Conservation (phyloP, 2,113 vertebrate genomes). For the Cyprinodon brontotheroides region DNA sequence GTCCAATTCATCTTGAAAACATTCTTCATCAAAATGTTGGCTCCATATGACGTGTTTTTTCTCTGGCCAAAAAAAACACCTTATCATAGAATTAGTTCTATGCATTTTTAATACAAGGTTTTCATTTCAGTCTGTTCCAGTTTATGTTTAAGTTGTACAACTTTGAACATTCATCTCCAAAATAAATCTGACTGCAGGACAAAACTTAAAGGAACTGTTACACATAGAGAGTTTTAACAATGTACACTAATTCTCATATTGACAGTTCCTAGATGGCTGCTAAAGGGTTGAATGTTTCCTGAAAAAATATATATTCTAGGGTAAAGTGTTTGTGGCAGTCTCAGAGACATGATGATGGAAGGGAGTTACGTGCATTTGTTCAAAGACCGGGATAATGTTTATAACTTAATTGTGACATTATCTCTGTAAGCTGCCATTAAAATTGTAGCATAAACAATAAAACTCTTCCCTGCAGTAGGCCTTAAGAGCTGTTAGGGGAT, state of each 20-base stretch:
- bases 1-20: no score
- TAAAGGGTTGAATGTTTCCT: neutral
- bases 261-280: neutral
- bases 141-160: neutral
- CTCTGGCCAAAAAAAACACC: no score
- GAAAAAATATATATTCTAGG: neutral
- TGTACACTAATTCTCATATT: neutral
- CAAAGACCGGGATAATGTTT: conserved; percentile 21
- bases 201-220: neutral
- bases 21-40: no score
- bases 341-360: conserved; percentile 9
- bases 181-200: neutral
- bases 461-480: conserved; percentile 44
- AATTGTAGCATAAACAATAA: conserved; percentile 47
- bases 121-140: no score
- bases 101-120: no score
- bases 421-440: conserved; percentile 49
- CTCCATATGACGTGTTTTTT: no score
- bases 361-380: neutral
- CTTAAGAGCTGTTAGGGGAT: conserved; percentile 59
- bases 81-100: no score
- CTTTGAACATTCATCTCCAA: neutral
- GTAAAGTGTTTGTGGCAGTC: neutral
- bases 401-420: conserved; percentile 18
- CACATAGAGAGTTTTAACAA: no score